These are phyloP conservation scores for Porites lobata DNA, from an alignment of 92 coral and sea anemone species.

Conservation along the genomic window DNA sequence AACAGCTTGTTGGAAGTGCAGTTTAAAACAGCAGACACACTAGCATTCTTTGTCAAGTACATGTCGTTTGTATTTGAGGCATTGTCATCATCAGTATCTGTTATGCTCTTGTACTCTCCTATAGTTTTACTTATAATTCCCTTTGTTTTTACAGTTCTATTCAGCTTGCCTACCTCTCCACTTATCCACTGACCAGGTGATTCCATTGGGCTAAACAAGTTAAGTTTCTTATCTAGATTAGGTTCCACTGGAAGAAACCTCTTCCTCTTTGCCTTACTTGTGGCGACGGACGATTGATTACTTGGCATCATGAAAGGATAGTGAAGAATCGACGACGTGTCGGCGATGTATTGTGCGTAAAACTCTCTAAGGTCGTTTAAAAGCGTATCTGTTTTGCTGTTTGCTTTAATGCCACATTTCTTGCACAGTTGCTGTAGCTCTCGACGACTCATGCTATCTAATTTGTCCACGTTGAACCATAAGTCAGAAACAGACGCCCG, in stretches of 20 bases:
- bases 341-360: slow-evolving; percentile 65
- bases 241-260: slow-evolving; percentile 5
- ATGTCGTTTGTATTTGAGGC: slow-evolving; percentile 4
- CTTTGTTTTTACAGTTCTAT: slow-evolving; percentile 63
- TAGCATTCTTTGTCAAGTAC: slow-evolving; percentile 59
- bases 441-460: slow-evolving; percentile 75
- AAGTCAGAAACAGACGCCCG: slow-evolving; percentile 3
- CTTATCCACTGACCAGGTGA: slow-evolving; percentile 74
- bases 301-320: slow-evolving; percentile 79
- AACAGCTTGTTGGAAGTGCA: slow-evolving; percentile 78
- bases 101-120: slow-evolving; percentile 58
- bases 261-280: slow-evolving; percentile 1
- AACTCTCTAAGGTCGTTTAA: slow-evolving; percentile 69
- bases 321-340: slow-evolving; percentile 77
- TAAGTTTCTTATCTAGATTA: slow-evolving; percentile 54
- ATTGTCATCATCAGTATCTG: slow-evolving; percentile 44
- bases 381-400: slow-evolving; percentile 72
- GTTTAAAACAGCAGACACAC: slow-evolving; percentile 83
- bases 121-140: slow-evolving; percentile 68
- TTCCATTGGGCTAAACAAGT: slow-evolving; percentile 63
- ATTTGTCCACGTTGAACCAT: slow-evolving; percentile 78
- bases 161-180: slow-evolving; percentile 51
- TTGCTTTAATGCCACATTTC: slow-evolving; percentile 85
- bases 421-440: slow-evolving; percentile 88
- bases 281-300: not conserved